Base-by-base conservation (phyloP, 2,888 invertebrate species). In the Pristionchus fissidentatus region DNA sequence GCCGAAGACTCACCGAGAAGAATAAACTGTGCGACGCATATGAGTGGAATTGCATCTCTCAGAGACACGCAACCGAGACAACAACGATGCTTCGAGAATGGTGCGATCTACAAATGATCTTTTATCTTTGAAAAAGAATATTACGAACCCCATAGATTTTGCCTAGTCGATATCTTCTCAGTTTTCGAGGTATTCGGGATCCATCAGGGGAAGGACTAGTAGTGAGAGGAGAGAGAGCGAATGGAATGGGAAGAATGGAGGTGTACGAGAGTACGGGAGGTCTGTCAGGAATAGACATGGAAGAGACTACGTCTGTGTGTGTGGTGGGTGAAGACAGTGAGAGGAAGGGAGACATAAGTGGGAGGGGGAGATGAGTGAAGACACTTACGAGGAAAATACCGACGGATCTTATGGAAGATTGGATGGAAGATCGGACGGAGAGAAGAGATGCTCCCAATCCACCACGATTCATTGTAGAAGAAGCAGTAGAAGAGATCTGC, bases 61-160 rank as follows among this genome's bases (percentile, higher is more conserved):
- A 88, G 82, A 0, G 87, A 86, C 43, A 88, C 85, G 66, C 87
- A 88, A 3, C 88, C 88, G 22, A 88, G 84, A 62, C 88, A 88
- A 38, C 88, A 88, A 78, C 85, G 85, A 32, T 88, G 88, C 32
- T 85, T 85, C 0, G 88, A 87, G 60, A 87, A 87, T 32, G 88
- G 87, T 66, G 85, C 86, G 13, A 87, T 60, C 41, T 88, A 81
- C 83, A 88, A 82, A n/a, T 13, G n/a, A 19, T 38, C 29, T 57
- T 38, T 41, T 19, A 13, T 19, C 29, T 43, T 1, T 13, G 38
- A 3, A 8, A 60, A n/a, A 15, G 26, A n/a, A 26, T 26, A 60
- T 26, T 49, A 15, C 75, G 8, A 49, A 77, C 75, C 49, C 75
- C 75, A 49, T 49, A 32, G 15, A 32, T 7, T 41, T 32, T 49